These are phyloP conservation scores for Drosophila ambigua DNA, from an alignment of 1,140 invertebrate species.

Conservation along the genomic window DNA sequence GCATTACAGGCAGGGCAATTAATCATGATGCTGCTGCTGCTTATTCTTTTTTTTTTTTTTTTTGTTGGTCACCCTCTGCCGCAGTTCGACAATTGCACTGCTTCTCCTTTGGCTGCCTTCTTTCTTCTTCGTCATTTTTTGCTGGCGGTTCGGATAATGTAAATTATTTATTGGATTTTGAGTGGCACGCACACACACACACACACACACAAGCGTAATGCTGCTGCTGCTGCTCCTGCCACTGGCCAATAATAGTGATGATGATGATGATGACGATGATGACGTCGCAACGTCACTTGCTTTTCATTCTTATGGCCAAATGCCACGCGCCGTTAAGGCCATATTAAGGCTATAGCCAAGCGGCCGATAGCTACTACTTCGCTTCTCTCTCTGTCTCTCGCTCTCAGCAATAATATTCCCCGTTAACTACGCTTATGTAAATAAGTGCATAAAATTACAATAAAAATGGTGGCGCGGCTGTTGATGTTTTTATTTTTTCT, in stretches of 20 bases:
- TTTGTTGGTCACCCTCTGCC: not conserved
- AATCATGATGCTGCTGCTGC: constrained; percentile 20
- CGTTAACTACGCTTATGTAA: constrained; percentile 78
- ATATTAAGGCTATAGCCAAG: constrained; percentile 15
- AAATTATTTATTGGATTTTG: constrained; percentile 74
- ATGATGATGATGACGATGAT: constrained; percentile 6
- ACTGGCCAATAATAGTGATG: not conserved
- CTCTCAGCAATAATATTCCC: constrained; percentile 63
- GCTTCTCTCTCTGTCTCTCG: constrained; percentile 10
- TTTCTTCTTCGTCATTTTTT: not conserved
- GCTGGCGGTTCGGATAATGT: constrained; percentile 38
- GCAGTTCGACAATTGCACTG: not conserved
- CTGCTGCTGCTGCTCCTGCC: not conserved
- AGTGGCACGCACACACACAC: constrained; percentile 32
- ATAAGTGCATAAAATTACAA: constrained; percentile 79
- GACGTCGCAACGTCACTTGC: not conserved
- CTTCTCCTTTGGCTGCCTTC: not conserved
- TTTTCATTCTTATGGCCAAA: constrained; percentile 55
- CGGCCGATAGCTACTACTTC: not conserved
- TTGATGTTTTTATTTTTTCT: constrained; percentile 5
- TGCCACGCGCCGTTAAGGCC: constrained; percentile 31
- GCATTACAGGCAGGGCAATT: constrained; percentile 42
- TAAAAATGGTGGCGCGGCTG: constrained; percentile 40
- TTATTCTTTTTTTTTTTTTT: too few species aligned
- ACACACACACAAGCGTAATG: not conserved